Percentiles rank a stretch among this genome's conserved stretches.
These are phyloP conservation scores for Meiosimyza decipiens DNA, from an alignment of 2,888 invertebrate genomes.

Conservation along the genomic window DNA sequence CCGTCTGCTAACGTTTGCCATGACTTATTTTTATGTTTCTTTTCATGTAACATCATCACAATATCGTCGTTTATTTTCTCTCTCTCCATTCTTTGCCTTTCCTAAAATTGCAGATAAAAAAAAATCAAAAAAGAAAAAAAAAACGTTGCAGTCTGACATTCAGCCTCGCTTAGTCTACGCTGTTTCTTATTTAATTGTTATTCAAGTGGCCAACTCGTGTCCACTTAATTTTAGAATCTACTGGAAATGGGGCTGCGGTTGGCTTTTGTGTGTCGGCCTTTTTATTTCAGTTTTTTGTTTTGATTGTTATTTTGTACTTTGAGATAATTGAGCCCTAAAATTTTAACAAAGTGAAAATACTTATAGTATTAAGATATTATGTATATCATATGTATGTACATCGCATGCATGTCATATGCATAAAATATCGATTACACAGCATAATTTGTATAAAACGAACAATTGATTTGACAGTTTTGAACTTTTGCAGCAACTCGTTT, in stretches of 20 bases:
- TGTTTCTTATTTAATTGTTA: conserved; percentile 51
- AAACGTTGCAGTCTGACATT: background rate
- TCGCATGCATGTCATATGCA: no score
- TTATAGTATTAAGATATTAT: no score
- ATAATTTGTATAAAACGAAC: background rate
- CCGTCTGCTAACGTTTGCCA: background rate
- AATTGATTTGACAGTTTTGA: conserved; percentile 8
- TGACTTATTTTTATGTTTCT: background rate
- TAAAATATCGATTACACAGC: no score
- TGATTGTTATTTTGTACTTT: background rate
- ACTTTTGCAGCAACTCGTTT: background rate
- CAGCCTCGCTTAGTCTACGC: background rate
- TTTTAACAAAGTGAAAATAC: no score
- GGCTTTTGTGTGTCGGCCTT: conserved; percentile 19
- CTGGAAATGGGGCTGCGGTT: conserved; percentile 20
- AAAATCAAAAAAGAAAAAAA: no score
- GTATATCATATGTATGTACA: no score
- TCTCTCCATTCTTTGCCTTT: background rate
- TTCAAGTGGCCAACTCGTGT: conserved; percentile 61
- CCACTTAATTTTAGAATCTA: conserved; percentile 56
- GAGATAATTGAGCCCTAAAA: no score
- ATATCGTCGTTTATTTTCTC: background rate
- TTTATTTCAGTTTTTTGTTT: background rate
- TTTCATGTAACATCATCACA: background rate
- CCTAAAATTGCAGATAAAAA: background rate